Evolutionary conservation across 2,797 vertebrate genomes (phyloP).

Genomic region (Eulemur rubriventer): DNA sequence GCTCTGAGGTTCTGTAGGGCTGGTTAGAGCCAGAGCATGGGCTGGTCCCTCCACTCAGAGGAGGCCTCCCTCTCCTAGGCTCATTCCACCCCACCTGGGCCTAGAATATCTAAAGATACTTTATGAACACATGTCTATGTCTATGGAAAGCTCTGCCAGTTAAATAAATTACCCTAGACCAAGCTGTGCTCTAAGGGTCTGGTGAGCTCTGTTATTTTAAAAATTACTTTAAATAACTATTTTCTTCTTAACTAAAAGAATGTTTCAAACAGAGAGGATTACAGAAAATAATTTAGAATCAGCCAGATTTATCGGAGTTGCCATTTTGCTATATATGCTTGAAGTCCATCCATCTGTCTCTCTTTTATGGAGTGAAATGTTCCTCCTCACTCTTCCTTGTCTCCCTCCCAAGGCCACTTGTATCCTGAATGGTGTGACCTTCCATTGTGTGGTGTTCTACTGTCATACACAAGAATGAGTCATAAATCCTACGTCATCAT

Average conservation of each 20-base stretch:
- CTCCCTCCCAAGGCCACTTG: not conserved
- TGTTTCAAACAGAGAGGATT: not conserved
- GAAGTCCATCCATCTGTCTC: not conserved
- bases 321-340: not conserved
- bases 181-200: not conserved
- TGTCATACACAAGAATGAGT: not conserved
- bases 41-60: not conserved
- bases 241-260: slow-evolving; percentile 42
- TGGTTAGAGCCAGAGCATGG: not conserved
- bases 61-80: not conserved
- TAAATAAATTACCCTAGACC: not conserved
- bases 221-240: not conserved
- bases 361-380: not conserved
- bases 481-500: not conserved
- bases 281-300: not conserved
- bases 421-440: not conserved
- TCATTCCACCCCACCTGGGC: not conserved
- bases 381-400: too few relatives aligned
- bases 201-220: not conserved
- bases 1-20: fast-evolving
- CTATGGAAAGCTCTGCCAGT: not conserved
- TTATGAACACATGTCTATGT: not conserved
- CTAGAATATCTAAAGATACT: not conserved
- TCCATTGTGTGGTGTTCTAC: not conserved
- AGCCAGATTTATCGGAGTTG: not conserved